Evolutionary conservation across 2,888 invertebrate species (phyloP), one percentile per base, ranked within the genome.

Genomic region (Leptinotarsa rubiginosa): DNA sequence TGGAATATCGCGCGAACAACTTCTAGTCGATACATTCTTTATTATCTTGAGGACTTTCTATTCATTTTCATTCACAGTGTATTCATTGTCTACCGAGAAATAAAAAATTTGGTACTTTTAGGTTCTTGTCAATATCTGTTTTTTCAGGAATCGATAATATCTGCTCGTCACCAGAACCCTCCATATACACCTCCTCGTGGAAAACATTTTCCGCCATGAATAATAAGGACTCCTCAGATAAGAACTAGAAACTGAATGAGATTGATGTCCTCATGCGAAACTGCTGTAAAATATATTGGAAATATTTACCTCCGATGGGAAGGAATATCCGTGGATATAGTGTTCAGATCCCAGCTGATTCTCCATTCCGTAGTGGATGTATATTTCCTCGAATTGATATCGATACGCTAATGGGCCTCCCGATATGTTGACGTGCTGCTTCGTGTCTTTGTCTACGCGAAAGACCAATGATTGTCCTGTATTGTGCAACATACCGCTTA

Each of bases 301-400:
- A 47, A 70, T 56, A 88, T 92, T 92, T 86, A 99, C 98, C 93
- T 99, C 99, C 73, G 97, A 98, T 41, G 99, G 98, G 88, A 99
- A 99, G 62, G 96, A 93, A 84, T 97, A 95, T 78, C 97, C 96
- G 83, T 97, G 96, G 80, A 99, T 96, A 83, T 93, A 95, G 88
- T 99, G 99, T 87, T 99, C 99, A 0, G 98, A 99, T 18, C 99
- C 99, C 80, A 94, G 92, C 81, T 92, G 93, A 85, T 98, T 95
- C 80, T 95, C 94, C 81, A 93, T 93, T 49, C 97, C 97, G 87
- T 97, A 98, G 89, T 98, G 98, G 86, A 97, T 95, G 90, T 97
- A 97, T 86, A 98, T 95, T 89, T 98, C 97, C 85, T 96, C 96
- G 84, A 98, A 96, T 88, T 96, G 96, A 89, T 98, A 98, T 80